Percentiles rank a stretch among this genome's conserved stretches.
Conservation (phyloP, 2,113 vertebrate species). For the Lagopus muta region DNA sequence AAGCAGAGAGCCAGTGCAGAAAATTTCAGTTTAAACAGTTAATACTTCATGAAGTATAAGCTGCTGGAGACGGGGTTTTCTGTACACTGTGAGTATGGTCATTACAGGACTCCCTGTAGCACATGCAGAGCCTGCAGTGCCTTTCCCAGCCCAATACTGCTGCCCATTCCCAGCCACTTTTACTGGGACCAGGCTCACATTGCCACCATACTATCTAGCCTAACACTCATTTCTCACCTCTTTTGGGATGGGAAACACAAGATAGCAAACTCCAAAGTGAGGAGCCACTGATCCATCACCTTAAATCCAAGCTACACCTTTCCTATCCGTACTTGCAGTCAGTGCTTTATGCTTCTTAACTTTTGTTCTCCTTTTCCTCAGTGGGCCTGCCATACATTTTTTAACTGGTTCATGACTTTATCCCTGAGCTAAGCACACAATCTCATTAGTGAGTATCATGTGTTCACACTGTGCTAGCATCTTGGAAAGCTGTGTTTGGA, state of each 20-base stretch:
- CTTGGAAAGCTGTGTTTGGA: background rate
- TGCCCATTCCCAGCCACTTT: background rate
- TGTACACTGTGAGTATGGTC: background rate
- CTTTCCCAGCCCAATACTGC: background rate
- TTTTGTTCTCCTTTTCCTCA: background rate
- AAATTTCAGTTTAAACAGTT: constrained; percentile 35
- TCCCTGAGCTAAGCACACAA: background rate
- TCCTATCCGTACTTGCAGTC: background rate
- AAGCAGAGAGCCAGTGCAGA: background rate
- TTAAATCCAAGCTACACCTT: background rate
- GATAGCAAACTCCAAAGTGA: background rate
- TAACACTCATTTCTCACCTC: background rate
- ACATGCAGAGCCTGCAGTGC: background rate
- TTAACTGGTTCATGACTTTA: background rate
- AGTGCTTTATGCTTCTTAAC: background rate
- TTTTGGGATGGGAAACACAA: background rate
- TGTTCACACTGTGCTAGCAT: background rate
- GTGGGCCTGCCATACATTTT: background rate
- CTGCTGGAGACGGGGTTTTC: background rate
- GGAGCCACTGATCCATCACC: background rate
- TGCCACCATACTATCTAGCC: rapidly evolving
- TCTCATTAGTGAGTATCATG: background rate
- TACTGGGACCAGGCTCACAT: background rate
- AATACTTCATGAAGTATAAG: constrained; percentile 11
- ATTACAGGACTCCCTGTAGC: background rate